Base-by-base conservation (phyloP, 2,888 invertebrate genomes). In the Myopa tessellatipennis region DNA sequence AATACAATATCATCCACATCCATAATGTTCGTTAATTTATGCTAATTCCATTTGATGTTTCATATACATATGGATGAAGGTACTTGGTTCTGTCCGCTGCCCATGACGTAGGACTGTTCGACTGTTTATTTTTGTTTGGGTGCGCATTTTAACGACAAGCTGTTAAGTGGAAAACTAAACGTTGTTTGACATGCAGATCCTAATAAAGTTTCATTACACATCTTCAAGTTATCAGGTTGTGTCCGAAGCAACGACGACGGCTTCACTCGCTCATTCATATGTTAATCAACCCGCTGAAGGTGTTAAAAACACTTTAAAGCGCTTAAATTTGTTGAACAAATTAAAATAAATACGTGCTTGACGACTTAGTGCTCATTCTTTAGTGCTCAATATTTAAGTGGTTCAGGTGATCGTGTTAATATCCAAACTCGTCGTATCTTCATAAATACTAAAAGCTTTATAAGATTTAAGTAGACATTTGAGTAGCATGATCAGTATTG, bases 131-230 rank as follows among this genome's bases (percentile, higher is more conserved):
- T 52, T n/a, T 71, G 45, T 52, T 34, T 18, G 58, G 55, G 18
- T 26, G 26, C 8, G 63, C 16, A 63, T 63, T 74, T 74, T 65
- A 10, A 63, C 63, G 74, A 74, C 74, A 61, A 36, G 74, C 50
- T 74, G 63, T 74, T 45, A 74, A 74, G 50, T 74, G 74, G 40
- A n/a, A 74, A 45, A 45, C 45, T 52, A 50, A 74, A 50, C 52
- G 71, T 36, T 58, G 40, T 58, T 60, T 60, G 55, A 50, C 70
- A 36, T 70, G 34, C 8, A 50, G 52, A 34, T n/a, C 34, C 70
- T 55, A 70, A 70, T 70, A 55, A 70, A 70, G 16, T 70, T 70
- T 70, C 70, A 52, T 50, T 55, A 67, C 45, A 68, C 18, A 68
- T 68, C 10, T 68, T 45, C 45, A n/a, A 68, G 68, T 68, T 45